phyloP scores from a whole-genome alignment of 2,113 vertebrate genomes.

The Falcunculus frontatus region DNA sequence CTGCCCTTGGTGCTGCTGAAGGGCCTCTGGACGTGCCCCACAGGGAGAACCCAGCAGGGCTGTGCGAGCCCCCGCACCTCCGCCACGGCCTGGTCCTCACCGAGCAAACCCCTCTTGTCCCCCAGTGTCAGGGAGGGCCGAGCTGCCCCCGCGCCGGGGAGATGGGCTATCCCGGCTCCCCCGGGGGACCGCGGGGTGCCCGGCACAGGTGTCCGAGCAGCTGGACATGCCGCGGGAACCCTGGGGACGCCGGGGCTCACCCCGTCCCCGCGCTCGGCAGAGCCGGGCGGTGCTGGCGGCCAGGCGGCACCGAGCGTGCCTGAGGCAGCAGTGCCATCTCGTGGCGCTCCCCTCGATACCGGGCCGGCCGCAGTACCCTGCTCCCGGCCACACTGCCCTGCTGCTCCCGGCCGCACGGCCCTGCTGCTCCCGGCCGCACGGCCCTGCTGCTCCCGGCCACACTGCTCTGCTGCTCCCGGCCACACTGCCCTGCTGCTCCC shows the following conservation, averaged over 20 bases:
- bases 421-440: too few relatives aligned
- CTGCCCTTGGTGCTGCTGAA: background rate
- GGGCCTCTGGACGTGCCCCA: fast-evolving
- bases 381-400: background rate
- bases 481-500: too few relatives aligned
- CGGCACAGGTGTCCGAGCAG: fast-evolving
- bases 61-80: fast-evolving
- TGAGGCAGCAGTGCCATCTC: constrained; percentile 17
- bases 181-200: fast-evolving
- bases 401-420: background rate
- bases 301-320: background rate
- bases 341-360: background rate
- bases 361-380: fast-evolving
- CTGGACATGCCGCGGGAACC: fast-evolving
- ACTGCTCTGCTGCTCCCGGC: too few relatives aligned
- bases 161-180: fast-evolving
- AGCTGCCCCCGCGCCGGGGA: background rate
- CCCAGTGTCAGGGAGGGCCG: fast-evolving
- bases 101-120: too few relatives aligned
- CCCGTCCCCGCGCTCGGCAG: fast-evolving
- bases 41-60: background rate
- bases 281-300: background rate
- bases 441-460: too few relatives aligned
- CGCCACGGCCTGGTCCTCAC: fast-evolving
- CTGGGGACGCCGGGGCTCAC: fast-evolving